Evolutionary conservation across 2,113 vertebrate genomes (phyloP).

Genomic region (Albula glossodonta): DNA sequence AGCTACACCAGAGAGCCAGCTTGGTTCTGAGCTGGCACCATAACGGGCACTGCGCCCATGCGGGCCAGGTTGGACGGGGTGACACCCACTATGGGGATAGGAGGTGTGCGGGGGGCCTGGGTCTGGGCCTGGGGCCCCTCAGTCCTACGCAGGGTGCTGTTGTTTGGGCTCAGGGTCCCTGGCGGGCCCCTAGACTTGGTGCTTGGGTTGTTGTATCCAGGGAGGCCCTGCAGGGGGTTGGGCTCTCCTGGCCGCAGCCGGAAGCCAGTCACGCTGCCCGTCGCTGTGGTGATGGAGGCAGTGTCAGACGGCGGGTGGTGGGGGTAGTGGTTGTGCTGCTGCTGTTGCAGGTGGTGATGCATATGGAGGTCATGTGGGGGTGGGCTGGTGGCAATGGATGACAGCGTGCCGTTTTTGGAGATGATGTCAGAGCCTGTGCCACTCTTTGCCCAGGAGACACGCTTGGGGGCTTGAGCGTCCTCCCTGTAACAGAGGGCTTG

Average conservation of each 20-base stretch:
- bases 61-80: conserved; percentile 68
- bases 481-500: conserved; percentile 65
- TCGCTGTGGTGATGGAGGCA: conserved; percentile 62
- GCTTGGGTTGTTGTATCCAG: conserved; percentile 66
- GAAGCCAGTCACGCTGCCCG: conserved; percentile 58
- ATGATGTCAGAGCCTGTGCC: conserved; percentile 74
- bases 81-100: conserved; percentile 47
- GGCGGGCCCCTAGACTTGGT: conserved; percentile 42
- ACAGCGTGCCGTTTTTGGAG: conserved; percentile 87
- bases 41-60: conserved; percentile 76
- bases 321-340: conserved; percentile 64
- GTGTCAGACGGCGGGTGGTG: conserved; percentile 60
- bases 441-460: conserved; percentile 81
- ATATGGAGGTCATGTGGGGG: conserved; percentile 56
- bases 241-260: conserved; percentile 61
- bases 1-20: conserved; percentile 83
- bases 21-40: conserved; percentile 82
- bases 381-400: conserved; percentile 78
- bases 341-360: conserved; percentile 48
- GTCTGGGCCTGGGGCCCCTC: conserved; percentile 70
- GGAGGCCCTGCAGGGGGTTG: conserved; percentile 68
- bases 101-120: conserved; percentile 55
- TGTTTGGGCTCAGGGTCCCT: conserved; percentile 34
- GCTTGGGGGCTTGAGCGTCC: conserved; percentile 82
- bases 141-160: conserved; percentile 57